Evolutionary conservation across 64 coral and sea anemone species (phyloP), one percentile per base, ranked within the genome.

Genomic region (Porites lutea): DNA sequence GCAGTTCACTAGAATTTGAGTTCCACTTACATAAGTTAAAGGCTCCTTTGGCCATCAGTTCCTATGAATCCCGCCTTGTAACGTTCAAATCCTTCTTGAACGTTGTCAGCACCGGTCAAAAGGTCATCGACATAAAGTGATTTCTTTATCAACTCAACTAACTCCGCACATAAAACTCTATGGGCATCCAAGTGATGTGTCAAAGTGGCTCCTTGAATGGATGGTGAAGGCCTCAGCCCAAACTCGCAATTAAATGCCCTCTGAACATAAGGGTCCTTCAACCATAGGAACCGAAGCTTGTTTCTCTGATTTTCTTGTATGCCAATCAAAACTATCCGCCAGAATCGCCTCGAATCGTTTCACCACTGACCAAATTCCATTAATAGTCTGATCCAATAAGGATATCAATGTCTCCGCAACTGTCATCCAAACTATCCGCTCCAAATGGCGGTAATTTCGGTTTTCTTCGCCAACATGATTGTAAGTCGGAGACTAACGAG

Each of bases 21-120:
- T 71, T 71, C 77, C 77, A 91, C 52, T 91, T 91, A 21, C 78
- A 13, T 45, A 91, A 51, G 48, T 82, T 91, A 77, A 91, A 91
- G 48, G 13, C 78, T 81, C 89, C 89, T 16, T 52, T 61, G 14
- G 19, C 58, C 89, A 91, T 82, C 49, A 71, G 59, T 54, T 44
- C 27, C 27, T 37, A 0, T 37, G 27, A 37, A 37, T 37, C 27
- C 27, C 27, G 27, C 0, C 27, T 37, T 0, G 27, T 37, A 37
- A 37, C 0, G 27, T 37, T 37, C 27, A 37, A 37, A 37, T 37
- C 27, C 27, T 37, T 37, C 27, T 37, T 37, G 27, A 37, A 37
- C 27, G 27, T 37, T 37, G 0, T 37, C 27, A 37, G 27, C 27
- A 37, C 27, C 27, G 27, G 27, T 37, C 27, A 37, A 37, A 37